Evolutionary conservation across 2,797 vertebrate species (phyloP).

Genomic region (Sebastes umbrosus): DNA sequence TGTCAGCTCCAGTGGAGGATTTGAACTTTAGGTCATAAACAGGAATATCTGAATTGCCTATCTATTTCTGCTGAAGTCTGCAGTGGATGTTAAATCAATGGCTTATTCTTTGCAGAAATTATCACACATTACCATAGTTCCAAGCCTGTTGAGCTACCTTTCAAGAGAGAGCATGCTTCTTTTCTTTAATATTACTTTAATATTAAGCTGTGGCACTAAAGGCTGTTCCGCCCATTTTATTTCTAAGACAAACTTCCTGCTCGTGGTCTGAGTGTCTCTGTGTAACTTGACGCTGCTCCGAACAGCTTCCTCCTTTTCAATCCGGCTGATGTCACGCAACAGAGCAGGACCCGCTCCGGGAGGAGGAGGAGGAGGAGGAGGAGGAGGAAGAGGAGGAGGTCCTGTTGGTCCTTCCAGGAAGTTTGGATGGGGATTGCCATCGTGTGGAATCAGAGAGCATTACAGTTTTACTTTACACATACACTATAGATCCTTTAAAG

Average conservation of each 20-base stretch:
- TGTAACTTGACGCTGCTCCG: conserved; percentile 25
- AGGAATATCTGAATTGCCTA: not conserved
- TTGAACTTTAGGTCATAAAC: not conserved
- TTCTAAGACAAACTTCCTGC: conserved; percentile 35
- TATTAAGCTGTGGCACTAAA: not conserved
- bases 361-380: conserved; percentile 5
- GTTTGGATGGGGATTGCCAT: conserved; percentile 41
- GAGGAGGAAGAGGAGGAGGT: conserved; percentile 11
- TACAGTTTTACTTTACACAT: conserved; percentile 30
- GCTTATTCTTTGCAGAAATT: not conserved
- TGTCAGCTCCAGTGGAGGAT: not conserved
- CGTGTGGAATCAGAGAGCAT: conserved; percentile 48
- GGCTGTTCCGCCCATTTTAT: not conserved
- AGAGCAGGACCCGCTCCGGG: conserved; percentile 32
- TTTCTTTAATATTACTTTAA: not conserved
- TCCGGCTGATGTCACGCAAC: conserved; percentile 75
- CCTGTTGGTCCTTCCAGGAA: conserved; percentile 21
- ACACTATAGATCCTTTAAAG: too few relatives aligned
- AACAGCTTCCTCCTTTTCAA: conserved; percentile 63
- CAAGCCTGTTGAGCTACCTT: not conserved
- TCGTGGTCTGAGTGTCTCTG: not conserved
- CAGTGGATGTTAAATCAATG: not conserved
- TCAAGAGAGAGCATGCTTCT: not conserved
- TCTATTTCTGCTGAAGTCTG: not conserved
- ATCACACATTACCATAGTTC: not conserved